phyloP scores from a whole-genome alignment of 2,888 invertebrate species.

The Scaptomyza tumidula region DNA sequence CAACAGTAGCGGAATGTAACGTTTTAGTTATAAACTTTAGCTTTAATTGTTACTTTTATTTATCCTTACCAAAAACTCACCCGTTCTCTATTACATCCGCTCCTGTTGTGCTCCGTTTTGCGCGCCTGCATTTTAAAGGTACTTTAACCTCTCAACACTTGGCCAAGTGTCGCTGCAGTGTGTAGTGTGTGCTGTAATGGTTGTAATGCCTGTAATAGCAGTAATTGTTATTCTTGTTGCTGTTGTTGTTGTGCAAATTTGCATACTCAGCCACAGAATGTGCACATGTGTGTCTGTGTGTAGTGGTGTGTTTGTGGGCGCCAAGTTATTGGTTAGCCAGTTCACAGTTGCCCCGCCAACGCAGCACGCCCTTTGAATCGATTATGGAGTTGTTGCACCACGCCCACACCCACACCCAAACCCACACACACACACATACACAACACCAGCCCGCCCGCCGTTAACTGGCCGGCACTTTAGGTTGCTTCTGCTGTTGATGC shows the following conservation, averaged over 20 bases:
- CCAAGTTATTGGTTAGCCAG: conserved; percentile 68
- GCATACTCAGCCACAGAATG: conserved; percentile 43
- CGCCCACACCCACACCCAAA: conserved; percentile 39
- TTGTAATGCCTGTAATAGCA: conserved; percentile 57
- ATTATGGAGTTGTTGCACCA: conserved; percentile 63
- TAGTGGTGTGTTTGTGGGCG: conserved; percentile 44
- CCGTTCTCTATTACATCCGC: conserved; percentile 1
- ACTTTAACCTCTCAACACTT: conserved; percentile 52
- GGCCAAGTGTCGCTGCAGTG: conserved; percentile 60
- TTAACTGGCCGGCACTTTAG: conserved; percentile 65
- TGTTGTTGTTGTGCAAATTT: conserved; percentile 45
- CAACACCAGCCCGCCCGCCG: not conserved
- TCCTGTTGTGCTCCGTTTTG: conserved; percentile 30
- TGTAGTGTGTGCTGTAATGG: conserved; percentile 42
- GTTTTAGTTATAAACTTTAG: not conserved
- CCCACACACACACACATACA: conserved; percentile 47
- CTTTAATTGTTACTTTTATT: not conserved
- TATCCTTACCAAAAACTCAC: not conserved
- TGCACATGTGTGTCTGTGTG: conserved; percentile 5
- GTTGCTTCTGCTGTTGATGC: conserved; percentile 61
- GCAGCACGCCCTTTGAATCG: conserved; percentile 52
- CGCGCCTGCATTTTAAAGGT: conserved; percentile 21
- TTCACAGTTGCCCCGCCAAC: conserved; percentile 15
- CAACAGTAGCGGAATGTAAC: conserved; percentile 34
- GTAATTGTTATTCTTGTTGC: conserved; percentile 33